Evolutionary conservation across 2,113 vertebrate genomes (phyloP).

Genomic region (Engystomops pustulosus): DNA sequence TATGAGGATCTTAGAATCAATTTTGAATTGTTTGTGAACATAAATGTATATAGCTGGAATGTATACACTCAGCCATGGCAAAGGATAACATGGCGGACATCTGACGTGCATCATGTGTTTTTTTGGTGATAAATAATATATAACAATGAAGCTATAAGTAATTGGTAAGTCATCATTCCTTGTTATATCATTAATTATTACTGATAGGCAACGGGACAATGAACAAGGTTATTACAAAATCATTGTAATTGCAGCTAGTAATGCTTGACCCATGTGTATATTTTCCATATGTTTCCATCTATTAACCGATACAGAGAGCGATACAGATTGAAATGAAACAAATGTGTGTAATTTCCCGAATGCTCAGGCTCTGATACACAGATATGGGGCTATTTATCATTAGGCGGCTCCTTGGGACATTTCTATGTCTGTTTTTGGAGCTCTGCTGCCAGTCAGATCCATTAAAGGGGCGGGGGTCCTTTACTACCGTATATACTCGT

Average conservation of each 20-base stretch:
- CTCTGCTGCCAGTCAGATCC: too few relatives aligned
- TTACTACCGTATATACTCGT: too few relatives aligned
- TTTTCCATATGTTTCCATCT: neutral
- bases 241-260: neutral
- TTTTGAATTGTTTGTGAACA: too few relatives aligned
- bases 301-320: neutral
- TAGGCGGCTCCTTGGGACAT: too few relatives aligned
- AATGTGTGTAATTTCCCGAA: too few relatives aligned
- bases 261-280: constrained; percentile 1
- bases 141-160: constrained; percentile 2
- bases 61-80: neutral
- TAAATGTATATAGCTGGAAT: neutral
- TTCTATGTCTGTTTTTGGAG: too few relatives aligned
- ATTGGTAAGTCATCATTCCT: neutral
- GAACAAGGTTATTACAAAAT: constrained; percentile 9
- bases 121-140: neutral
- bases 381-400: too few relatives aligned
- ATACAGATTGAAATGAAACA: too few relatives aligned
- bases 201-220: neutral
- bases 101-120: neutral
- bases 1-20: too few relatives aligned
- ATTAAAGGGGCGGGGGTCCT: too few relatives aligned
- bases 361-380: too few relatives aligned
- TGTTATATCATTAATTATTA: neutral
- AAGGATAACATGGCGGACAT: neutral